phyloP scores from a whole-genome alignment of 2,113 vertebrate genomes.

The Colius striatus region DNA sequence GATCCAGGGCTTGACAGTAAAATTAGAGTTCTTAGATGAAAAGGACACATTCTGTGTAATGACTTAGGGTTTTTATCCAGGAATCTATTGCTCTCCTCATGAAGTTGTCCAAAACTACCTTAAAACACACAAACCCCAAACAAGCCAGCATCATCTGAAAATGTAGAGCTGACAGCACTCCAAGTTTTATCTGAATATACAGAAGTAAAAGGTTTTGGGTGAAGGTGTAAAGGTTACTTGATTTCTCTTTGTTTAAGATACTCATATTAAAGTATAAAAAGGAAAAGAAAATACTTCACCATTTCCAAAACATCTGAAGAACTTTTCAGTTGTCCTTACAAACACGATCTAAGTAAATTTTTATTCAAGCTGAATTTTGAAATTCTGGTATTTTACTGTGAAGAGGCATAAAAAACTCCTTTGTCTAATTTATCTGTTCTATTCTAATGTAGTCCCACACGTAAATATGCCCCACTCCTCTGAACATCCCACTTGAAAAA shows the following conservation, averaged over 20 bases:
- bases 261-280: not conserved
- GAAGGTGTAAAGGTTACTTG: not conserved
- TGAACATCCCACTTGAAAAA: not conserved
- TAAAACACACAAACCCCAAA: not conserved
- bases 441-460: not conserved
- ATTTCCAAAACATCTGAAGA: not conserved
- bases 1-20: not conserved
- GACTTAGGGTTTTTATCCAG: rapidly evolving
- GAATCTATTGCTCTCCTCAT: not conserved
- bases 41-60: not conserved
- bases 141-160: not conserved
- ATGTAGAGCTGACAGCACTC: not conserved
- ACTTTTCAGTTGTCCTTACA: not conserved
- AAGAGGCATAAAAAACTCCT: not conserved
- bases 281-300: not conserved
- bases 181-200: not conserved
- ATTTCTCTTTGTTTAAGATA: not conserved
- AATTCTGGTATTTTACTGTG: not conserved
- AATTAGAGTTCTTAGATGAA: not conserved
- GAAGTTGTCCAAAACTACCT: not conserved
- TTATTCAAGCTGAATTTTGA: not conserved
- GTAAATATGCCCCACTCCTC: rapidly evolving
- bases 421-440: not conserved
- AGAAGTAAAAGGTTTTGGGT: not conserved
- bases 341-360: not conserved